phyloP scores from a whole-genome alignment of 2,888 invertebrate genomes.

The Ptychoptera albimana region DNA sequence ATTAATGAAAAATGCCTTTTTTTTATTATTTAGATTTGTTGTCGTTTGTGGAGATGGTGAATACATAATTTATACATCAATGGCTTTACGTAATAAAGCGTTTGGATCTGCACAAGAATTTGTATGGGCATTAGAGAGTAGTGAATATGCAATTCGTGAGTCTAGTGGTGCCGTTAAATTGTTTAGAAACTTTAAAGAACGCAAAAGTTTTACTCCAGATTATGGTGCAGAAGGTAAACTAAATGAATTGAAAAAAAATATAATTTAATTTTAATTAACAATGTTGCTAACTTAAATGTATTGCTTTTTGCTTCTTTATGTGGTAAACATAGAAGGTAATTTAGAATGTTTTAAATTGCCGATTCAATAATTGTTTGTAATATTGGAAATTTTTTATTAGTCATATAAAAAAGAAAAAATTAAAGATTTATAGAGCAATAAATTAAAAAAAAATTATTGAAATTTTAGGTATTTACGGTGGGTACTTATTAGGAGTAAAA shows the following conservation, averaged over 20 bases:
- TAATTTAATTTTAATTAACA: neutral
- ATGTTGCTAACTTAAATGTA: neutral
- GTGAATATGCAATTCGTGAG: constrained; percentile 80
- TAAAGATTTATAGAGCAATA: no score
- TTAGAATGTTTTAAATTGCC: neutral
- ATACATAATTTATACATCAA: constrained; percentile 98
- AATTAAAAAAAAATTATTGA: no score
- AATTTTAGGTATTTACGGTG: constrained; percentile 68
- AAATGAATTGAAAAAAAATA: neutral
- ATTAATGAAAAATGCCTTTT: no score
- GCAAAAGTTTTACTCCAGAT: constrained; percentile 89
- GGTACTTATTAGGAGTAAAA: constrained; percentile 77
- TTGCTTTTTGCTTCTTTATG: neutral
- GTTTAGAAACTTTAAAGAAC: constrained; percentile 97
- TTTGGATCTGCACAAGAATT: constrained; percentile 98
- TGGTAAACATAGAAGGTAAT: no score
- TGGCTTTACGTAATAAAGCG: constrained; percentile 97
- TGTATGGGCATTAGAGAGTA: constrained; percentile 95
- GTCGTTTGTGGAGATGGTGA: constrained; percentile 99
- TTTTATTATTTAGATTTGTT: constrained; percentile 28
- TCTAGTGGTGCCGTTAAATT: constrained; percentile 80
- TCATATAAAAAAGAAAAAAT: no score
- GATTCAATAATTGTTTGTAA: no score
- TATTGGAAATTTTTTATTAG: no score
- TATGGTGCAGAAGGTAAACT: constrained; percentile 78